phyloP scores from a whole-genome alignment of 2,797 vertebrate species.

The Dromococcyx pavoninus region DNA sequence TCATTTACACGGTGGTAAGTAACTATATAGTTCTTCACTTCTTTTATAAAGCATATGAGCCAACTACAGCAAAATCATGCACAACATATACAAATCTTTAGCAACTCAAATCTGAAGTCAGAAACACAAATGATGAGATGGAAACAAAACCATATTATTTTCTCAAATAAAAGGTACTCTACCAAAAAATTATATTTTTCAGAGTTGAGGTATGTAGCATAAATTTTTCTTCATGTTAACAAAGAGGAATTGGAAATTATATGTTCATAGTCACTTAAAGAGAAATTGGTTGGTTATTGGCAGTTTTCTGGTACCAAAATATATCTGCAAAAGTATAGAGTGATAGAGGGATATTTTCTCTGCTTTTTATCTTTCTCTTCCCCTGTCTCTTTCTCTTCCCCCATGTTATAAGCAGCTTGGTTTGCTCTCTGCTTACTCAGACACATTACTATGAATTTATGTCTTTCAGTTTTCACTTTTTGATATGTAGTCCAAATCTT shows the following conservation, averaged over 20 bases:
- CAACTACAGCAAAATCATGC: not conserved
- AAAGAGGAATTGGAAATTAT: not conserved
- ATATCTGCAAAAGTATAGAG: not conserved
- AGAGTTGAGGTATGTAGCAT: not conserved
- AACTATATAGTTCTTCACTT: not conserved
- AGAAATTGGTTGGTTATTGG: not conserved
- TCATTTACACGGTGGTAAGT: conserved; percentile 20
- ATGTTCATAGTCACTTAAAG: not conserved
- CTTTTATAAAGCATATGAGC: not conserved
- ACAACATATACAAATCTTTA: not conserved
- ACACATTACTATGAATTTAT: not conserved
- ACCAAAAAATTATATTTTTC: not conserved
- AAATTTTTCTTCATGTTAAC: not conserved
- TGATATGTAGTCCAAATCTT: not conserved
- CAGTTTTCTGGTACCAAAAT: not conserved
- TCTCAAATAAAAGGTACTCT: not conserved
- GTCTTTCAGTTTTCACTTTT: not conserved
- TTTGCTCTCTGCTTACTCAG: not conserved
- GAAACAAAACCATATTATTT: not conserved
- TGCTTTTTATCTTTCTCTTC: not conserved
- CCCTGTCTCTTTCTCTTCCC: not conserved
- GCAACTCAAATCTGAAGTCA: not conserved
- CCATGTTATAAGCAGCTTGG: not conserved
- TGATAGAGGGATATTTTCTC: not conserved
- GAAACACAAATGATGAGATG: not conserved